These are phyloP conservation scores for Muschampia plurimacula DNA, from an alignment of 2,888 invertebrate genomes.

Conservation along the genomic window DNA sequence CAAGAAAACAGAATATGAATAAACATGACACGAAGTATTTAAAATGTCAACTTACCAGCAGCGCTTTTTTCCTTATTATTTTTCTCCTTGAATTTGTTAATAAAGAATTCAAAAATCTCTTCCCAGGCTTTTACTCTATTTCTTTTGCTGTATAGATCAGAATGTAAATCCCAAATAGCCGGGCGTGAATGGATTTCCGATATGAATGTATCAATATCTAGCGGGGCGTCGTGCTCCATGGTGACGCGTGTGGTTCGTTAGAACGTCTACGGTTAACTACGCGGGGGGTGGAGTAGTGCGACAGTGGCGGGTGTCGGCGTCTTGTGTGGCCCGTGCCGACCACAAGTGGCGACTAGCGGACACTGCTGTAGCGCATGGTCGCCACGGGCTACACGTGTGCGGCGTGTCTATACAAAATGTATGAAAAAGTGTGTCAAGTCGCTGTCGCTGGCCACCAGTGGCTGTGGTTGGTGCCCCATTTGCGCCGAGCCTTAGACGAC, in stretches of 20 bases:
- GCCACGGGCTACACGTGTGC: constrained; percentile 37
- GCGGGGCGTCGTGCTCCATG: no score
- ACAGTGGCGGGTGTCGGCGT: constrained; percentile 36
- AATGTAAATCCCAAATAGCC: constrained; percentile 50
- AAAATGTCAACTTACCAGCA: no score
- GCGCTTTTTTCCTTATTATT: no score
- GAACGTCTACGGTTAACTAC: constrained; percentile 23
- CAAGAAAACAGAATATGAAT: no score
- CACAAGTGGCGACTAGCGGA: constrained; percentile 38
- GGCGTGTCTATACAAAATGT: constrained; percentile 25
- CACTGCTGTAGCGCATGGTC: constrained; percentile 38
- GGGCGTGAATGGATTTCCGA: constrained; percentile 48
- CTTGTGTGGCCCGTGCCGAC: constrained; percentile 35
- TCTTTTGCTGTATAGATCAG: constrained; percentile 46
- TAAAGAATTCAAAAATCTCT: constrained; percentile 49
- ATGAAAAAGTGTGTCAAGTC: no score
- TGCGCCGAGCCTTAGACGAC: no score
- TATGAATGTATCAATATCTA: constrained; percentile 39
- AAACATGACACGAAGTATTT: no score
- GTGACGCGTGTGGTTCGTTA: not conserved
- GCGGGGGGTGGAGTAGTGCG: constrained; percentile 23
- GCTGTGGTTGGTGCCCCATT: no score
- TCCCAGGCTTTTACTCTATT: constrained; percentile 50
- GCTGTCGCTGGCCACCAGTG: no score
- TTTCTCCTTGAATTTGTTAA: no score